Conservation (phyloP, 1,140 invertebrate species). For the Neomicropteryx cornuta region DNA sequence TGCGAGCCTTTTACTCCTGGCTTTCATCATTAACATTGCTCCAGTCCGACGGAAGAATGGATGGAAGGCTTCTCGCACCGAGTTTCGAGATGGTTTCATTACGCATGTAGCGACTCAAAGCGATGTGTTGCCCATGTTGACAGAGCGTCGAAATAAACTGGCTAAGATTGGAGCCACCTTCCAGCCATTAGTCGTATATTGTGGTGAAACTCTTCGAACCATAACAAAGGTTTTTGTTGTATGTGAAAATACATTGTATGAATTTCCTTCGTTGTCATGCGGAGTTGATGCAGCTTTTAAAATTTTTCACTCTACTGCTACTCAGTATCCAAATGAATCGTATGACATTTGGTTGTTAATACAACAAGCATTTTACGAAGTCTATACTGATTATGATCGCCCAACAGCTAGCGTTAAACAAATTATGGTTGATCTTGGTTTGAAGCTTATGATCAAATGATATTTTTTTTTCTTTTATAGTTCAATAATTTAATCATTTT, state of each 20-base stretch:
- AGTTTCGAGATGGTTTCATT: neutral
- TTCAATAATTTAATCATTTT: no score
- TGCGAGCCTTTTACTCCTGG: neutral
- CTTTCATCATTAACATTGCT: neutral
- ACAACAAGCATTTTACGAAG: neutral
- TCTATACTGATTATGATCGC: neutral
- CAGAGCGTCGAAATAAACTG: neutral
- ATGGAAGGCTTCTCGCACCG: neutral
- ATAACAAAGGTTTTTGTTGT: neutral
- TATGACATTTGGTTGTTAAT: neutral
- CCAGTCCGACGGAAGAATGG: neutral
- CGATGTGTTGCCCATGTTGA: neutral
- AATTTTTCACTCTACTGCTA: neutral
- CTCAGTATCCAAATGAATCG: neutral
- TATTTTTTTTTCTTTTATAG: no score
- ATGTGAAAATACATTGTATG: neutral
- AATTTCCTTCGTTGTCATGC: neutral
- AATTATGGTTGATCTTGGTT: neutral
- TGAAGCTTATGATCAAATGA: no score
- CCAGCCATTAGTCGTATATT: neutral
- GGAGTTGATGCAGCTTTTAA: neutral
- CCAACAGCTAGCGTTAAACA: neutral
- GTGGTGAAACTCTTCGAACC: neutral
- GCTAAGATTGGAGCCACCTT: neutral
- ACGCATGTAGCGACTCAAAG: neutral